Percentiles rank a stretch among this genome's conserved stretches.
phyloP scores from a whole-genome alignment of 1,140 invertebrate genomes.

The Subanguina moxae region DNA sequence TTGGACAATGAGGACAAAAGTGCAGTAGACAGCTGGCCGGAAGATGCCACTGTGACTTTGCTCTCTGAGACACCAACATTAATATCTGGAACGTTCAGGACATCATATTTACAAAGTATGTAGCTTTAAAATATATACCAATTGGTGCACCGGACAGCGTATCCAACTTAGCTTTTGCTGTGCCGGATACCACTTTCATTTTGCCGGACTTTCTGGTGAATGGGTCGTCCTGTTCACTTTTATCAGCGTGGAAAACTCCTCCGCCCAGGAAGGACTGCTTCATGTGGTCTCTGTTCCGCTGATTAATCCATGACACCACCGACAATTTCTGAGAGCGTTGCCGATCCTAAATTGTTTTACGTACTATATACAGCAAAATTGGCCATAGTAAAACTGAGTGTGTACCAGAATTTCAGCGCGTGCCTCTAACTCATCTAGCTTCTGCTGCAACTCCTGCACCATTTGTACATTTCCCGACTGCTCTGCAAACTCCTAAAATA shows the following conservation, averaged over 20 bases:
- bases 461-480: constrained; percentile 18
- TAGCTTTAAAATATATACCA: no score
- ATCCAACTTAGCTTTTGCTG: constrained; percentile 12
- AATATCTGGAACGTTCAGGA: no score
- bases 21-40: no score
- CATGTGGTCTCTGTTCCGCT: constrained; percentile 48
- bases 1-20: no score
- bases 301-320: constrained; percentile 37
- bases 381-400: neutral
- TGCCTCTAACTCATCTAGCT: constrained; percentile 39
- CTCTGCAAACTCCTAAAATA: constrained; percentile 23
- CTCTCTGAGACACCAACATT: no score
- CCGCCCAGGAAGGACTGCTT: constrained; percentile 37
- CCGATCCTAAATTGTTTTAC: constrained; percentile 13
- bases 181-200: constrained; percentile 38
- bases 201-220: constrained; percentile 42
- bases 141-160: neutral
- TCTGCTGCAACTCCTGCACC: constrained; percentile 33
- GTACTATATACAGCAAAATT: neutral
- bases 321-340: constrained; percentile 28
- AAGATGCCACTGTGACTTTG: no score
- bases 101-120: no score
- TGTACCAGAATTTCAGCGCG: constrained; percentile 19
- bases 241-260: neutral
- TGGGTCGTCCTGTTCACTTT: constrained; percentile 37